A percentile compares a stretch with the other conserved stretches of the same genome.
Evolutionary conservation across 2,113 vertebrate species (phyloP).

Genomic region (Carlito syrichta): DNA sequence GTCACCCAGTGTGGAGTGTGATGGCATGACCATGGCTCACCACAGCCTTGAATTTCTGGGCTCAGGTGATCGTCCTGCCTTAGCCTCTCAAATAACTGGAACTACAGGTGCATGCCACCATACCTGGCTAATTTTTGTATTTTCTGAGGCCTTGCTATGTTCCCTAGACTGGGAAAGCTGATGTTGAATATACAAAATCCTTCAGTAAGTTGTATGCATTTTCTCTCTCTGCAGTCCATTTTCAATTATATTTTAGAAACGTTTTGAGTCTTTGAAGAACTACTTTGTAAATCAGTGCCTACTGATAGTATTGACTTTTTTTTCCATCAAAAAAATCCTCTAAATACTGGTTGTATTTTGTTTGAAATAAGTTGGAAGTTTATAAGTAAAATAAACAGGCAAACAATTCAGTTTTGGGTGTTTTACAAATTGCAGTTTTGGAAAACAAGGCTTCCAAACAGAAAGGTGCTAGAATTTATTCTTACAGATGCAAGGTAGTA

Average conservation of each 20-base stretch:
- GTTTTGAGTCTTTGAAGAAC: neutral
- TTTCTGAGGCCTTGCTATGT: no score
- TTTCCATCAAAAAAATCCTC: neutral
- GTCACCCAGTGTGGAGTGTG: no score
- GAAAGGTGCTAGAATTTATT: neutral
- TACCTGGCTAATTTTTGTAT: no score
- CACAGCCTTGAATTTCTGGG: no score
- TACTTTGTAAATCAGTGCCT: neutral
- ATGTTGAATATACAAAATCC: neutral
- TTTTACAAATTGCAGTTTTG: neutral
- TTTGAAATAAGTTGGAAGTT: neutral
- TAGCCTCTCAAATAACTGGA: no score
- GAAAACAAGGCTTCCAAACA: neutral
- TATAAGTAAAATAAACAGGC: neutral
- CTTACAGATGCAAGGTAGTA: neutral
- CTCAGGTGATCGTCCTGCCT: no score
- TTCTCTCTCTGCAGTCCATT: neutral
- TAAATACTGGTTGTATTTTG: constrained; percentile 7
- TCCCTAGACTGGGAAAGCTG: no score
- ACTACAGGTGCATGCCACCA: no score
- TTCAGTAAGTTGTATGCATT: neutral
- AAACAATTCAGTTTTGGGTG: constrained; percentile 16
- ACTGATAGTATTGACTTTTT: neutral
- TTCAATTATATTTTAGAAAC: neutral
- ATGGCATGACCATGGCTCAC: no score